phyloP scores from a whole-genome alignment of 2,888 invertebrate species.

The Limnephilus auricula region DNA sequence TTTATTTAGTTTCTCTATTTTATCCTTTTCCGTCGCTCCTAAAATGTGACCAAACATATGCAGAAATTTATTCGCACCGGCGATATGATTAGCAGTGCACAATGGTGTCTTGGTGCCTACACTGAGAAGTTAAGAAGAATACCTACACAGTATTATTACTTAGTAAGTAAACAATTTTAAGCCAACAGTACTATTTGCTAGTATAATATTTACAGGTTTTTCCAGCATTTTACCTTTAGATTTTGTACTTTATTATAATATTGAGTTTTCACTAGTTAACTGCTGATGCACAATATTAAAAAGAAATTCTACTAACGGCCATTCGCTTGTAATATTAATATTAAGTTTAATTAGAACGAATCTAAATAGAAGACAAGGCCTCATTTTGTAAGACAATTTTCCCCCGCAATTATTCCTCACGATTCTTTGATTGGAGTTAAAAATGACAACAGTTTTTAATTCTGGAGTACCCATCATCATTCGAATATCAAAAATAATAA shows the following conservation, averaged over 20 bases:
- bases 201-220: not conserved
- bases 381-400: not conserved
- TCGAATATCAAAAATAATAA: not conserved
- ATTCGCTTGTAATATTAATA: not conserved
- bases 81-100: slow-evolving; percentile 3
- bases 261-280: not conserved
- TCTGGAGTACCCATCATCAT: not conserved
- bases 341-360: slow-evolving; percentile 10
- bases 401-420: not conserved
- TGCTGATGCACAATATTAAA: not conserved
- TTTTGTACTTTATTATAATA: not conserved
- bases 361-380: slow-evolving; percentile 20
- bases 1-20: not conserved
- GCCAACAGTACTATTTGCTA: not conserved
- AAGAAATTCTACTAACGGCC: not conserved
- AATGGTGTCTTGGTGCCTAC: not conserved
- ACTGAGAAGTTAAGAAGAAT: not conserved
- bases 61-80: not conserved
- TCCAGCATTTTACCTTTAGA: not conserved
- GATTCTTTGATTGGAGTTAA: not conserved
- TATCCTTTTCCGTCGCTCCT: not conserved
- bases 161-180: not conserved
- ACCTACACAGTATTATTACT: not conserved
- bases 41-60: not conserved
- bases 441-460: not conserved